These are phyloP conservation scores for Cervus canadensis DNA, from an alignment of 2,113 vertebrate species.

Conservation along the genomic window DNA sequence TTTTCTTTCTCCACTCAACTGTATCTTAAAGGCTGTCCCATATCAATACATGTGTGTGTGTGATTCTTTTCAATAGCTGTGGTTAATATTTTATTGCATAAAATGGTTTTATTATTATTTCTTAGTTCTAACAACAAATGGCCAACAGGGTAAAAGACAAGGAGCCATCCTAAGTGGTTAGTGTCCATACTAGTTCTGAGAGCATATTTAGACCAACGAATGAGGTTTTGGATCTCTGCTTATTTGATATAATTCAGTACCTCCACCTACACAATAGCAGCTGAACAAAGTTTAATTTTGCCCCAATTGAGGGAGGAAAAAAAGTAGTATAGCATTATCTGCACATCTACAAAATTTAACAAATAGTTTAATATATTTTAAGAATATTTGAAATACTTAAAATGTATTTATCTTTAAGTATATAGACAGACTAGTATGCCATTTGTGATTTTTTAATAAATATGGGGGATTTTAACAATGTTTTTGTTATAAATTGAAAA, in stretches of 20 bases:
- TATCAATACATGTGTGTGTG: not conserved
- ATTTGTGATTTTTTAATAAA: not conserved
- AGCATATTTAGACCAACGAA: not conserved
- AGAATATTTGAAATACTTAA: not conserved
- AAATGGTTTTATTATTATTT: not conserved
- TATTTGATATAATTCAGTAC: not conserved
- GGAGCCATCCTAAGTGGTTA: not conserved
- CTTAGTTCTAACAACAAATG: not conserved
- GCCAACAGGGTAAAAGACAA: not conserved
- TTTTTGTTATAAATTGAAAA: not conserved
- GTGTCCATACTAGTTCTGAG: not conserved
- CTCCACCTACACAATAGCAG: not conserved
- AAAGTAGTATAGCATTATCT: not conserved
- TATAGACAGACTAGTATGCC: not conserved
- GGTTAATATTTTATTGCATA: not conserved
- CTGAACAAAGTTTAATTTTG: slow-evolving; percentile 11
- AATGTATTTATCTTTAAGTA: not conserved
- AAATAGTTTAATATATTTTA: not conserved
- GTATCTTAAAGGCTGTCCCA: not conserved
- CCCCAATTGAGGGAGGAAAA: not conserved
- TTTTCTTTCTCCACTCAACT: not conserved
- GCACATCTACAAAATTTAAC: not conserved
- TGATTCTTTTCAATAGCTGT: not conserved
- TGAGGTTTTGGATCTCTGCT: not conserved
- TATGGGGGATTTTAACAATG: not conserved